Evolutionary conservation across 2,113 vertebrate species (phyloP).

Genomic region (Mungos mungo): DNA sequence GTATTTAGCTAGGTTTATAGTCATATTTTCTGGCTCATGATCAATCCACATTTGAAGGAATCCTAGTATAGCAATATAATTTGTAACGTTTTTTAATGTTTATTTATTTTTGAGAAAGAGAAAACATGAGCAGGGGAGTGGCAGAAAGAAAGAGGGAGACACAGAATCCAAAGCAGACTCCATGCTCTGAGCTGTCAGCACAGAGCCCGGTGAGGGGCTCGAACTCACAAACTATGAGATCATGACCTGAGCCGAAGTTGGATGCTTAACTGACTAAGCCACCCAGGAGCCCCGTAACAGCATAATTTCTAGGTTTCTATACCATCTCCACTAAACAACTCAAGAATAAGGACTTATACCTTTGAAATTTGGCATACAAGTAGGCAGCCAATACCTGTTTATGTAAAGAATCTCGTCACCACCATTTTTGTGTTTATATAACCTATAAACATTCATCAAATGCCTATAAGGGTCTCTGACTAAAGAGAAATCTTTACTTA

Average conservation of each 20-base stretch:
- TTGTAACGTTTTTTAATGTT: not conserved
- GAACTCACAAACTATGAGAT: too few species aligned
- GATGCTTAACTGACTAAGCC: too few species aligned
- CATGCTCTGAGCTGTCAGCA: too few species aligned
- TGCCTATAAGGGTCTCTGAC: not conserved
- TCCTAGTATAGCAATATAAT: not conserved
- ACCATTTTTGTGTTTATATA: not conserved
- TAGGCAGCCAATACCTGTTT: not conserved
- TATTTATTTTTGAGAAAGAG: too few species aligned
- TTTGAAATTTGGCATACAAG: not conserved
- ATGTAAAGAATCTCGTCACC: not conserved
- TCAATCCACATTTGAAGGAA: constrained; percentile 14
- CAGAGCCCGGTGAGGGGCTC: too few species aligned
- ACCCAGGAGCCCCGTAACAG: too few species aligned
- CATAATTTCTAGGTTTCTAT: not conserved
- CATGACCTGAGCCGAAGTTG: too few species aligned
- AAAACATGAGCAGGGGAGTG: too few species aligned
- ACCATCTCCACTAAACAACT: not conserved
- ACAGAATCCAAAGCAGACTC: too few species aligned
- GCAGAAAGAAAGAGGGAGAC: too few species aligned
- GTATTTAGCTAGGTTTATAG: not conserved
- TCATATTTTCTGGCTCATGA: not conserved
- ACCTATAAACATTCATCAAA: not conserved
- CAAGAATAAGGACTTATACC: not conserved
- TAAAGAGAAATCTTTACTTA: not conserved